Conservation (phyloP, 2,113 vertebrate genomes). For the Semnornis frantzii region DNA sequence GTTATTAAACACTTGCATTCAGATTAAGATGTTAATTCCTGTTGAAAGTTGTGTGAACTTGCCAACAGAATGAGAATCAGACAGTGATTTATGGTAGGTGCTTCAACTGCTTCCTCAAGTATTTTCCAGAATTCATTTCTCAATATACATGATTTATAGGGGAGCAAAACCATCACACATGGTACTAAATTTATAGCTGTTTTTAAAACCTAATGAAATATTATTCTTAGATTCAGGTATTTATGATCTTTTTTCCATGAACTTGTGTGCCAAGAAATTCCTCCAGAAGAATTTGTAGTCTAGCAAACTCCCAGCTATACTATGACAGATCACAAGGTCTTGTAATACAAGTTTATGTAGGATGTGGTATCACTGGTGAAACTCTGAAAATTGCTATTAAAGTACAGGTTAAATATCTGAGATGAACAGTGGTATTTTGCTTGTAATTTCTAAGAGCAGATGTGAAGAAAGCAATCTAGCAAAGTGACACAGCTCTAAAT, state of each 20-base stretch:
- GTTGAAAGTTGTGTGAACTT: background rate
- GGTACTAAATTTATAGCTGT: background rate
- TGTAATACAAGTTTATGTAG: background rate
- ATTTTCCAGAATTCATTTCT: background rate
- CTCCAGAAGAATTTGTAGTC: background rate
- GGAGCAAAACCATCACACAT: background rate
- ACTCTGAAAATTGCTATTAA: background rate
- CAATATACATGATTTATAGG: accelerated
- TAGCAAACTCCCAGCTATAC: background rate
- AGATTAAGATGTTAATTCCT: background rate
- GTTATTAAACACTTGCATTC: background rate
- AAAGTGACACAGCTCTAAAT: background rate
- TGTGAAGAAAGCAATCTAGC: background rate
- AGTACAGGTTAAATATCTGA: background rate
- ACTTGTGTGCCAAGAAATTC: background rate
- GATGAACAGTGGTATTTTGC: background rate
- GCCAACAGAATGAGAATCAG: background rate
- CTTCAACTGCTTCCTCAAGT: background rate
- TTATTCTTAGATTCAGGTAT: background rate
- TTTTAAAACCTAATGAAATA: background rate
- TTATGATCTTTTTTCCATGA: background rate
- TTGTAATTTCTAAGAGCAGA: background rate
- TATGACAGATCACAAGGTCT: background rate
- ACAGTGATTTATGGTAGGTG: background rate
- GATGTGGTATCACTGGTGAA: background rate